Base-by-base conservation (phyloP, 2,888 invertebrate genomes). In the Microctonus aethiopoides region DNA sequence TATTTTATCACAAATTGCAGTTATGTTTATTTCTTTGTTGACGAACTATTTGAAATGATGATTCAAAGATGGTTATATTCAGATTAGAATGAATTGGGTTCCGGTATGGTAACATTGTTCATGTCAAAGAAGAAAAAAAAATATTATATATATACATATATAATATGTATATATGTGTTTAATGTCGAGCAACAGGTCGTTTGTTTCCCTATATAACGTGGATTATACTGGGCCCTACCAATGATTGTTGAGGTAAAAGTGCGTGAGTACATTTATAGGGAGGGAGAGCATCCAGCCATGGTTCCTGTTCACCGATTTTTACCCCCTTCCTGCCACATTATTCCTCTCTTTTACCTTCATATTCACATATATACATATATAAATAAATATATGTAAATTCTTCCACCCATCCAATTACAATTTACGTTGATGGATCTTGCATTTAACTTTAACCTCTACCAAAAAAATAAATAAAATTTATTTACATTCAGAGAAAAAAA, bases 281-380 rank as follows among this genome's bases (percentile, higher is more conserved):
- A 83, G 84, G 83, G 84, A 84, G 84, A 75, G 82, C 84, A 84
- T 80, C 84, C 79, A 83, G 80, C 81, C 84, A 78, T 82, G 80
- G 81, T 83, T 84, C 84, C 84, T 84, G 80, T 77, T 83, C 82
- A 81, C 84, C 84, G 84, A 84, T 84, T 84, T 84, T 83, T 81
- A 82, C 83, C 84, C 83, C 82, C 79, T 82, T 83, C 81, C 78
- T 80, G 79, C 76, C n/a, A 77, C n/a, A 77, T 10, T 59, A 64
- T 67, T 68, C 61, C 72, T 68, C 71, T 67, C 61, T 70, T 65
- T 70, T 74, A 72, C 61, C 62, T 52, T 63, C 36, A 51, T 36
- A 13, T n/a, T n/a, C n/a, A n/a, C n/a, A n/a, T n/a, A n/a, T n/a
- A n/a, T n/a, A n/a, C n/a, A n/a, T 61, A 22, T 41, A 24, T 41